Evolutionary conservation across 2,797 vertebrate genomes (phyloP), one percentile per base, ranked within the genome.

Genomic region (Helostoma temminkii): DNA sequence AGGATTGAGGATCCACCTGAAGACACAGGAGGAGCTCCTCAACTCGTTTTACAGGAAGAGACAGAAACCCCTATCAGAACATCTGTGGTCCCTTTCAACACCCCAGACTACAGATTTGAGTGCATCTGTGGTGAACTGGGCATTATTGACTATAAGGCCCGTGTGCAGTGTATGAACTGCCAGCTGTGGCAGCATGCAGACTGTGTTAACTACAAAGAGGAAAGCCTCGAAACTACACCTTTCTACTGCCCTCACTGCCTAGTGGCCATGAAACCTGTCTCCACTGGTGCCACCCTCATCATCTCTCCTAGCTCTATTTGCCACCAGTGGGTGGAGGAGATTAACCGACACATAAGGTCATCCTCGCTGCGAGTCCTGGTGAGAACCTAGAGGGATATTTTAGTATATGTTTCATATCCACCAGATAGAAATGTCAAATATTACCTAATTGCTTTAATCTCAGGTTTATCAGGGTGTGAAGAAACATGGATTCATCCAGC

Each of bases 221-320:
- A 97, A 80, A 96, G 96, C 56, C 83, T 96, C 18, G 93, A 93
- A 42, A 93, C 96, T 0, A 96, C 95, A 0, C 97, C 98, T 0
- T 99, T 99, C 90, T 99, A 98, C 89, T 99, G 98, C 80, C 97
- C 98, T 15, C 98, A 99, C 87, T 99, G 98, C 82, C 94, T 99
- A n/a, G 97, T 99, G 11, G 97, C 97, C 55, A 98, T 99, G 98
- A 96, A 95, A 9, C 97, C 97, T 0, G 96, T 99, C 59, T 93
- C 96, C 50, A 97, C 97, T 1, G 93, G 96, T 22, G 98, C 97
- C 0, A 99, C 98, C 19, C 94, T 99, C 66, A 99, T 99, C 58
- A 97, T 99, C 92, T 99, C 98, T 1, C 98, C 98, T 0, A 98
- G 97, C 91, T 99, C 98, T 78, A 99, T 99, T 87, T 99, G 98